phyloP scores from a whole-genome alignment of 2,888 invertebrate genomes.

The Pollenia labialis region DNA sequence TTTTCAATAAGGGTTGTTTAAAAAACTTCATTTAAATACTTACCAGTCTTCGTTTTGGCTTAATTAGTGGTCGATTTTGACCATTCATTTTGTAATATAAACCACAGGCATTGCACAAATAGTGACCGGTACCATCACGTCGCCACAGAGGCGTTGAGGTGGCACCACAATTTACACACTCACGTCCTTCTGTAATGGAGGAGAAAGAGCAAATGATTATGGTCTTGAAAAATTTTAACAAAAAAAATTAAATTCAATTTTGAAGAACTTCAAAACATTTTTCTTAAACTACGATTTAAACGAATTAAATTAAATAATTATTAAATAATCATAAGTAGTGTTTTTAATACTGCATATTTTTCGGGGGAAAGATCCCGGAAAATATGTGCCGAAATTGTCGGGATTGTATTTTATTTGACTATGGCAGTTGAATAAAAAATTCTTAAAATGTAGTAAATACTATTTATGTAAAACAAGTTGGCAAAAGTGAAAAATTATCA shows the following conservation, averaged over 20 bases:
- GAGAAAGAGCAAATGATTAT: constrained; percentile 1
- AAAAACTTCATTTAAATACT: constrained; percentile 85
- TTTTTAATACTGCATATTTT: too few species aligned
- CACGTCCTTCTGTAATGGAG: constrained; percentile 92
- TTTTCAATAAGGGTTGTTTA: constrained; percentile 45
- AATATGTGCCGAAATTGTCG: too few species aligned
- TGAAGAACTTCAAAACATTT: too few species aligned
- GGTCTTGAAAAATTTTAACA: constrained; percentile 7
- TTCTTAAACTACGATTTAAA: too few species aligned
- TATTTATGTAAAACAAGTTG: too few species aligned
- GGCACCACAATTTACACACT: constrained; percentile 99
- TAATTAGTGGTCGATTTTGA: constrained; percentile 98
- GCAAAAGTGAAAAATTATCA: too few species aligned
- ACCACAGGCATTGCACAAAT: constrained; percentile 99
- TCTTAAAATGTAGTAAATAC: too few species aligned
- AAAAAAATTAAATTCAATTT: constrained; percentile 6
- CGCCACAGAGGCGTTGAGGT: constrained; percentile 98
- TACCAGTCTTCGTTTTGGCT: constrained; percentile 99
- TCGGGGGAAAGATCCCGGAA: too few species aligned
- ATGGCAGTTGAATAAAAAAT: too few species aligned
- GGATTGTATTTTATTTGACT: too few species aligned
- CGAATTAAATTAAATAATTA: too few species aligned
- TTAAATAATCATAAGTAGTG: too few species aligned
- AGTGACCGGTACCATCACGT: constrained; percentile 98
- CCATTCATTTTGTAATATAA: constrained; percentile 99